phyloP scores from a whole-genome alignment of 1,140 invertebrate genomes.

The Drosophila paulistorum region DNA sequence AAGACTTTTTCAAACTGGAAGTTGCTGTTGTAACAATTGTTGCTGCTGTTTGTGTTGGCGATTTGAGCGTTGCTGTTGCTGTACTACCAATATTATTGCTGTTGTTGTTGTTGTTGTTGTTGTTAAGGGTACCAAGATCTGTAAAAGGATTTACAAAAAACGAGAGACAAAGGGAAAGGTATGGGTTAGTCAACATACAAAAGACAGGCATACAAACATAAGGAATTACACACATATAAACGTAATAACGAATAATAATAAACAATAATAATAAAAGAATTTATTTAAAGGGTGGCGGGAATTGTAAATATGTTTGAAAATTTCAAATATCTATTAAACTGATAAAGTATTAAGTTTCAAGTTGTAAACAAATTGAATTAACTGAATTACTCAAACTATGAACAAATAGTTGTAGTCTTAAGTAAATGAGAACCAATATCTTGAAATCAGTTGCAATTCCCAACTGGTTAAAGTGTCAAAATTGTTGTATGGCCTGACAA shows the following conservation, averaged over 20 bases:
- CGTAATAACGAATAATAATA: background rate
- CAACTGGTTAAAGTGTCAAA: too few species aligned
- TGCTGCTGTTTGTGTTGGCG: constrained; percentile 26
- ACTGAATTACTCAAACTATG: too few species aligned
- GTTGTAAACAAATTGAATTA: too few species aligned
- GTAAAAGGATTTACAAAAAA: constrained; percentile 16
- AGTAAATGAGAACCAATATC: too few species aligned
- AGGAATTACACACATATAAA: background rate
- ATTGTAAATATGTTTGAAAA: too few species aligned
- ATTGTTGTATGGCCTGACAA: too few species aligned
- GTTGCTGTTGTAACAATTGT: constrained; percentile 17
- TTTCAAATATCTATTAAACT: too few species aligned
- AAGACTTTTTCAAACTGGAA: constrained; percentile 9
- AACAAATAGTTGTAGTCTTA: too few species aligned
- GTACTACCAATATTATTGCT: constrained; percentile 9
- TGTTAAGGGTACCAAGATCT: constrained; percentile 75
- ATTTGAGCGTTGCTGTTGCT: constrained; percentile 27
- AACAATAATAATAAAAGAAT: background rate
- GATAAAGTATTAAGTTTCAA: too few species aligned
- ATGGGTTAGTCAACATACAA: constrained; percentile 56
- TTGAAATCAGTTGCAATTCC: too few species aligned
- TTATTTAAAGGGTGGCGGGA: too few species aligned
- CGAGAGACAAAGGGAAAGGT: constrained; percentile 13
- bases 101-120: constrained; percentile 56
- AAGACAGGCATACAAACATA: background rate